A percentile compares a stretch with the other conserved stretches of the same genome.
These are phyloP conservation scores for Bombyx mandarina DNA, from an alignment of 1,140 invertebrate genomes.

Conservation along the genomic window DNA sequence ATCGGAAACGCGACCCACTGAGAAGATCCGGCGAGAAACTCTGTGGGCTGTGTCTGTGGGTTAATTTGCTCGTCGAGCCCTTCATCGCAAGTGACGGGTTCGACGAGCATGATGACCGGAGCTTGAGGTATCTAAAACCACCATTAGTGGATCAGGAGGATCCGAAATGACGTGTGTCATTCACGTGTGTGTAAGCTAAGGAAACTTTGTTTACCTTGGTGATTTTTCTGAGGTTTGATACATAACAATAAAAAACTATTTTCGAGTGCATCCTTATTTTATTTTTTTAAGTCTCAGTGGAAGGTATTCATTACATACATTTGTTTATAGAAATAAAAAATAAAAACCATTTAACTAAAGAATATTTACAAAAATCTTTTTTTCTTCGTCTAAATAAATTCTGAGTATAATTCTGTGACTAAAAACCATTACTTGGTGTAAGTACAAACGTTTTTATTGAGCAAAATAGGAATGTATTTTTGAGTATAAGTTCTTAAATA, in stretches of 20 bases:
- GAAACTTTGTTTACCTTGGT: no score
- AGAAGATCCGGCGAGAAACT: no score
- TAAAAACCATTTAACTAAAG: conserved; percentile 4
- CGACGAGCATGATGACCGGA: no score
- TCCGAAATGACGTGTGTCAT: no score
- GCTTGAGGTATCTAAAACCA: no score
- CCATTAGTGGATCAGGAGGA: no score
- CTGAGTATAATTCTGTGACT: conserved; percentile 48
- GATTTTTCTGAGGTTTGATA: no score
- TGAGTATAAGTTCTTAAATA: conserved; percentile 2
- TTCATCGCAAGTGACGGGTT: no score
- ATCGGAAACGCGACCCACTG: no score
- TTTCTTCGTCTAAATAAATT: conserved; percentile 3
- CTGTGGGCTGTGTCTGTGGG: no score
- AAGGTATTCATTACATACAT: conserved; percentile 50
- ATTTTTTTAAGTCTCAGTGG: conserved; percentile 58
- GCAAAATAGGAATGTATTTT: conserved; percentile 5
- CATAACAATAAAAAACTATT: conserved; percentile 29
- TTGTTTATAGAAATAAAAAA: conserved; percentile 53
- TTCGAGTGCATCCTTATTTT: conserved; percentile 60
- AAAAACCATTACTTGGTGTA: conserved; percentile 45
- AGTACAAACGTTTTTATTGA: conserved; percentile 14
- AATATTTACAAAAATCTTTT: conserved; percentile 25
- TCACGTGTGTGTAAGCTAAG: no score
- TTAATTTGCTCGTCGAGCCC: no score